phyloP scores from a whole-genome alignment of 2,888 invertebrate genomes.

The Athalia circularis region DNA sequence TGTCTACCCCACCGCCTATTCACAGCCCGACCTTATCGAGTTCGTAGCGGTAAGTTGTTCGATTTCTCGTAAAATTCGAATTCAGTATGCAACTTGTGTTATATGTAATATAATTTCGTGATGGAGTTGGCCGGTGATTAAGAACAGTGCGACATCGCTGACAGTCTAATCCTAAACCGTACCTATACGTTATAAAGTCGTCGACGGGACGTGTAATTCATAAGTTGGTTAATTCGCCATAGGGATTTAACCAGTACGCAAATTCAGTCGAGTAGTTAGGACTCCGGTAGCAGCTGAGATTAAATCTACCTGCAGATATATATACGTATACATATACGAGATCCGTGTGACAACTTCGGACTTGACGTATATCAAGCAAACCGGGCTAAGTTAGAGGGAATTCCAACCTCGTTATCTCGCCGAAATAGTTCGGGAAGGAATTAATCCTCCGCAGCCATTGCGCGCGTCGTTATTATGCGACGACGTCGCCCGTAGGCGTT shows the following conservation, averaged over 20 bases:
- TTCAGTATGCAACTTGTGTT: neutral
- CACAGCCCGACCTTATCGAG: neutral
- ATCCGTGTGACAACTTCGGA: conserved; percentile 43
- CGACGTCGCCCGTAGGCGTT: neutral
- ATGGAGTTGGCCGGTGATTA: conserved; percentile 8
- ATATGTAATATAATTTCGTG: conserved; percentile 8
- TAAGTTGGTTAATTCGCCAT: conserved; percentile 57
- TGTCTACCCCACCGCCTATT: neutral
- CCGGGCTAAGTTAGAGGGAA: conserved; percentile 36
- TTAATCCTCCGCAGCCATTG: conserved; percentile 5
- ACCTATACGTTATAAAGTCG: conserved; percentile 19
- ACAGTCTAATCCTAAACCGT: conserved; percentile 36
- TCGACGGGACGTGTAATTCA: conserved; percentile 46
- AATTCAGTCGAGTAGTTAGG: conserved; percentile 63
- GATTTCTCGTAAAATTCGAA: neutral
- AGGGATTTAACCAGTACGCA: conserved; percentile 52
- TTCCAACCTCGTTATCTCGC: conserved; percentile 44
- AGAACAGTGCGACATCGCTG: neutral
- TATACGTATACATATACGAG: neutral
- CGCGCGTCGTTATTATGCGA: neutral
- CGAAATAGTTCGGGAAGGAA: conserved; percentile 42
- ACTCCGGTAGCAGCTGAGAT: conserved; percentile 58
- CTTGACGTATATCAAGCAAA: conserved; percentile 14
- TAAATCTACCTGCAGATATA: conserved; percentile 60
- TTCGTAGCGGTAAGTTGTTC: neutral